A percentile compares a stretch with the other conserved stretches of the same genome.
Evolutionary conservation across 2,797 vertebrate species (phyloP).

Genomic region (Margarornis squamiger): DNA sequence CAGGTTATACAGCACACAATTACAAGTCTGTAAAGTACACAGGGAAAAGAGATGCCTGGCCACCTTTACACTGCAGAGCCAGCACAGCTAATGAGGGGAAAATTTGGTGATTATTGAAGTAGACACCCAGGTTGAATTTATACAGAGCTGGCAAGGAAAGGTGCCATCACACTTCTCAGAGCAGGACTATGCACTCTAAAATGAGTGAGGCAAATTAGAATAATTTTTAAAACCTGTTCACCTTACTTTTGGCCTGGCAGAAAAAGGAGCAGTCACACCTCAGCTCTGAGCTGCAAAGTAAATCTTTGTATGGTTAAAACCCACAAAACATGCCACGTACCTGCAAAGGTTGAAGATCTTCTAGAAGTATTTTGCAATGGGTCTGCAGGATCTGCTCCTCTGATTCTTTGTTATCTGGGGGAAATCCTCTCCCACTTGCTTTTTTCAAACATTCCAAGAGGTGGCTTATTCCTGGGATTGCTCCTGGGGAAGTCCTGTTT

Average conservation of each 20-base stretch:
- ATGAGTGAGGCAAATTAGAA: neutral
- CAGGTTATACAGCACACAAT: neutral
- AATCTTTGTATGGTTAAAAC: neutral
- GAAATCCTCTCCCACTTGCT: neutral
- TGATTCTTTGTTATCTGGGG: neutral
- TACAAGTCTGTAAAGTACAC: neutral
- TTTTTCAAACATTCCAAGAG: neutral
- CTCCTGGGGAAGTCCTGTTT: neutral
- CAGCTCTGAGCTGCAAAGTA: neutral
- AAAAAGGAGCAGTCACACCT: neutral
- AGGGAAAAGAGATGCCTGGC: neutral
- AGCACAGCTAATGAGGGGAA: neutral
- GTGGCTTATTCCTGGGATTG: neutral
- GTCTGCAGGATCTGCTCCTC: neutral
- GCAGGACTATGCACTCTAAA: neutral
- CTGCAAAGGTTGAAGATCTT: neutral
- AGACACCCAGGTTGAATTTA: neutral
- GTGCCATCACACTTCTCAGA: neutral
- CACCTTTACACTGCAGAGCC: neutral
- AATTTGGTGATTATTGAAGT: neutral
- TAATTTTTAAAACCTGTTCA: rapidly evolving
- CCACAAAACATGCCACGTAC: neutral
- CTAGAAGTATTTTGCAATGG: neutral
- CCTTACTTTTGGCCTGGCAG: neutral
- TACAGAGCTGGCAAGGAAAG: neutral